Base-by-base conservation (phyloP, 2,888 invertebrate species). In the Protodeltote pygarga region DNA sequence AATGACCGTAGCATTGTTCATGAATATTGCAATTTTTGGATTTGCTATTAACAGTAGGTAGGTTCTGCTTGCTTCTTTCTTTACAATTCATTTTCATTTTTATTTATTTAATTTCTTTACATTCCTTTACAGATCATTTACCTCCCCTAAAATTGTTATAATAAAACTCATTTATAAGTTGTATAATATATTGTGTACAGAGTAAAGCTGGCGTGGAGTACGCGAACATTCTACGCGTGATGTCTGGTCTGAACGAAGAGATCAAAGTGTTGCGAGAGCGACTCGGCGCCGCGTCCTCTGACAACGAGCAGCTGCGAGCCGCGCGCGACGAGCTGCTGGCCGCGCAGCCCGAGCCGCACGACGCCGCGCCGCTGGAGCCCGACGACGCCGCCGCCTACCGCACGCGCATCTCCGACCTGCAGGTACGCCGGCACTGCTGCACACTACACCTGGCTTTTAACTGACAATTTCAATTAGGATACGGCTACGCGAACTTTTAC, bases 171-270 rank as follows among this genome's bases (percentile, higher is more conserved):
- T 8, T 21, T 4, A 10, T 13, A 20, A 4, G 28, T 21, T 2
- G 24, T 37, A 9, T 1, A 27, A 5, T 38, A 21, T 48, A 42
- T 55, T 45, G 29, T 21, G 21, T 27, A 6, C 69, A 89, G 88
- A 83, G 83, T 50, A 87, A 86, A 74, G 84, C 81, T 3, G 85
- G 85, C 48, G 83, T 89, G 24, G 91, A 92, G 55, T 89, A 87
- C 70, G 89, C 90, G 65, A 90, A 90, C 77, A 75, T 90, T 3
- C 72, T 92, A 8, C 88, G 88, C 62, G 89, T 91, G 65, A 91
- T 92, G 90, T 82, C 79, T 23, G 91, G 91, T 0, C 79, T 92
- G 11, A 92, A 92, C 77, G 91, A 91, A 33, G 91, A 92, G 82
- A 90, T 92, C 65, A 82, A 82, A 34, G 85, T 81, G 40, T 59